Evolutionary conservation across 1,140 invertebrate species (phyloP).

Genomic region (Drosophila kepulauana): DNA sequence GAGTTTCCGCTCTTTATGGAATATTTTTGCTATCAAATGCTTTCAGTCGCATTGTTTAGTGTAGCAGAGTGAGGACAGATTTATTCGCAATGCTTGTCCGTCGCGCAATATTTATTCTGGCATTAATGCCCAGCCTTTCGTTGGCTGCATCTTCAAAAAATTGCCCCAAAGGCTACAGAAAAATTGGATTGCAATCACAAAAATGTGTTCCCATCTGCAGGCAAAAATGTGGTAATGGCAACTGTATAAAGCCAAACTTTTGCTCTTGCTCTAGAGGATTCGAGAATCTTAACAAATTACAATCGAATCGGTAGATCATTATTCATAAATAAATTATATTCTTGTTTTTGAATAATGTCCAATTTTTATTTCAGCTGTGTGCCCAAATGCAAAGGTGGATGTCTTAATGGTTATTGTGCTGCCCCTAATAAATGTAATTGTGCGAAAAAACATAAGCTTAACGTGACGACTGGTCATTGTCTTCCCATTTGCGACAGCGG

Average conservation of each 20-base stretch:
- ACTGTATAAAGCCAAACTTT: slow-evolving; percentile 32
- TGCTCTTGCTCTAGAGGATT: slow-evolving; percentile 42
- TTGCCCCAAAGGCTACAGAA: slow-evolving; percentile 39
- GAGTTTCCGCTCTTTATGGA: background rate
- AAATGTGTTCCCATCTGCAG: slow-evolving; percentile 23
- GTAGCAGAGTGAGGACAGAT: slow-evolving; percentile 15
- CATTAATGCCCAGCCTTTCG: slow-evolving; percentile 18
- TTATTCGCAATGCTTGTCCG: slow-evolving; percentile 41
- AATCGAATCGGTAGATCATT: slow-evolving; percentile 32
- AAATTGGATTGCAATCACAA: rapidly evolving
- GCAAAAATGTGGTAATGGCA: slow-evolving; percentile 30
- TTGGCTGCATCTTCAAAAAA: background rate
- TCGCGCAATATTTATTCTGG: slow-evolving; percentile 29
- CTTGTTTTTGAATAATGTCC: background rate
- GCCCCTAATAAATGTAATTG: slow-evolving; percentile 40
- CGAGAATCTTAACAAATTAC: slow-evolving; percentile 31
- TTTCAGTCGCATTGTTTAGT: slow-evolving; percentile 46
- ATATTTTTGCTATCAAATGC: slow-evolving; percentile 15
- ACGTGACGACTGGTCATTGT: slow-evolving; percentile 43
- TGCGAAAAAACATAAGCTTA: background rate
- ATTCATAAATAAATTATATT: background rate
- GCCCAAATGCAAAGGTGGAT: slow-evolving; percentile 43
- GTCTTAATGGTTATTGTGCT: slow-evolving; percentile 38
- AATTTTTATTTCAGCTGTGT: slow-evolving; percentile 38
- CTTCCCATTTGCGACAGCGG: slow-evolving; percentile 46